Evolutionary conservation across 2,797 vertebrate species (phyloP).

Genomic region (Bryconaethiops microstoma): DNA sequence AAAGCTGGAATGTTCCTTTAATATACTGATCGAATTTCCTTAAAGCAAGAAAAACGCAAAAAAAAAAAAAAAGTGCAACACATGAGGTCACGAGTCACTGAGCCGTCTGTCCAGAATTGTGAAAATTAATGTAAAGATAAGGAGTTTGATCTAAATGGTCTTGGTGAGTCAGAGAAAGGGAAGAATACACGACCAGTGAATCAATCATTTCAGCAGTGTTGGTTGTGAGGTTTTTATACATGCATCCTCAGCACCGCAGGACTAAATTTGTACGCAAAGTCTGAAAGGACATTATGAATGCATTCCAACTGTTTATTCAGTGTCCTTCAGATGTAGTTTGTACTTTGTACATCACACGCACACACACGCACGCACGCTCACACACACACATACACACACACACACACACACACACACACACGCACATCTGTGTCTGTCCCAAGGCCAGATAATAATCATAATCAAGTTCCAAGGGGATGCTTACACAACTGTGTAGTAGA

Average conservation of each 20-base stretch:
- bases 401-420: slow-evolving; percentile 19
- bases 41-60: too few species aligned
- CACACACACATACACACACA: too few species aligned
- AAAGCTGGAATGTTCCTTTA: too few species aligned
- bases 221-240: neutral
- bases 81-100: too few species aligned
- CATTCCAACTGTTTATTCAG: slow-evolving; percentile 5
- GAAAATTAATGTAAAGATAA: neutral
- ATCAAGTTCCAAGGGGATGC: slow-evolving; percentile 53
- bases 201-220: neutral
- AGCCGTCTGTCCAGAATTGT: neutral
- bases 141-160: neutral
- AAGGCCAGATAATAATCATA: slow-evolving; percentile 53
- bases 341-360: slow-evolving; percentile 2
- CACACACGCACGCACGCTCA: slow-evolving; percentile 3
- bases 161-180: neutral
- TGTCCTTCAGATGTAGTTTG: neutral
- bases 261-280: neutral
- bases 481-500: slow-evolving; percentile 59
- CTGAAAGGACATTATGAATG: neutral
- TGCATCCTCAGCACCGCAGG: too few species aligned
- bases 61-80: too few species aligned
- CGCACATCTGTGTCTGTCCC: slow-evolving; percentile 16
- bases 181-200: neutral
- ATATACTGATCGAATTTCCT: too few species aligned